These are phyloP conservation scores for Chrysolophus pictus DNA, from an alignment of 2,797 vertebrate species.

Conservation along the genomic window DNA sequence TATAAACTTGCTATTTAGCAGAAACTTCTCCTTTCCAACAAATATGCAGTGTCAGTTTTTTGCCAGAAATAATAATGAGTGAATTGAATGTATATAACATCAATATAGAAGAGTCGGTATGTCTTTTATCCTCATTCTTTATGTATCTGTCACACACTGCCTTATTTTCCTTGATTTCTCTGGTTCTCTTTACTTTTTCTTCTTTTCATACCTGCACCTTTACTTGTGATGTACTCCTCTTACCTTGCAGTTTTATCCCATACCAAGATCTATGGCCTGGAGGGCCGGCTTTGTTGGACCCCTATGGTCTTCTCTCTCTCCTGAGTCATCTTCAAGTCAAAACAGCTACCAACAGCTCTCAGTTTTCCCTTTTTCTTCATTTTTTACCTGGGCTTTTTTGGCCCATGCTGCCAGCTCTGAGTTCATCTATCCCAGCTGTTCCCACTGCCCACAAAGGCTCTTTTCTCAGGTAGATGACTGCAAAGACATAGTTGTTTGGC, in stretches of 20 bases:
- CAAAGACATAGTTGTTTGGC: neutral
- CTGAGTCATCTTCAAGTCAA: neutral
- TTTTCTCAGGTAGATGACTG: neutral
- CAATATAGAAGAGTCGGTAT: neutral
- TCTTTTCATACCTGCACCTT: neutral
- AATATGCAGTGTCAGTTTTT: neutral
- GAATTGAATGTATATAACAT: neutral
- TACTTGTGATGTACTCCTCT: neutral
- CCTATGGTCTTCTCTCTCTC: neutral
- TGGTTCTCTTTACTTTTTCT: neutral
- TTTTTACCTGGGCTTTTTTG: neutral
- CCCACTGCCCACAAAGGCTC: neutral
- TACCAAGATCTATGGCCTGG: neutral
- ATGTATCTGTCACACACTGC: neutral
- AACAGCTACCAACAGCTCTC: neutral
- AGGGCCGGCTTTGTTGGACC: neutral
- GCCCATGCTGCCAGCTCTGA: neutral
- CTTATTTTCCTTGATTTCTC: neutral
- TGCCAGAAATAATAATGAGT: neutral
- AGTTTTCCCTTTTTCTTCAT: neutral
- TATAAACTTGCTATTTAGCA: neutral
- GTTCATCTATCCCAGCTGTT: neutral
- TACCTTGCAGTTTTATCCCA: neutral
- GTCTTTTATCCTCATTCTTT: neutral
- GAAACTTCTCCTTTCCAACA: neutral